These are phyloP conservation scores for Picus viridis DNA, from an alignment of 2,797 vertebrate genomes.

Conservation along the genomic window DNA sequence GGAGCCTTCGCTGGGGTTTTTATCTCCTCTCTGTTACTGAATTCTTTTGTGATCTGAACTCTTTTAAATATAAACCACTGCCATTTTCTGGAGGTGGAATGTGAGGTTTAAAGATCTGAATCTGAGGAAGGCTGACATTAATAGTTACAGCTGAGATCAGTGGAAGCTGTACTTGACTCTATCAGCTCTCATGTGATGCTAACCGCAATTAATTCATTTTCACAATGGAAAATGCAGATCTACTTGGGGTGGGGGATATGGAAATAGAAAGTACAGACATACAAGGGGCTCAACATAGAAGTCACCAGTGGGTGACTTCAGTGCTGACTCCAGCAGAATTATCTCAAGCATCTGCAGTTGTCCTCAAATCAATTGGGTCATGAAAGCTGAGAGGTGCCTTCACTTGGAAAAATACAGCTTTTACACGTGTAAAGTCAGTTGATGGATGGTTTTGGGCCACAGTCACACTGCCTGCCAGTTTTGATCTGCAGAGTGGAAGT, in stretches of 20 bases:
- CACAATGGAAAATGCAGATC: background rate
- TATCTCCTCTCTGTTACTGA: constrained; percentile 10
- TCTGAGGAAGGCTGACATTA: background rate
- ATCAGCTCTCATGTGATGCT: background rate
- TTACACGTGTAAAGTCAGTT: background rate
- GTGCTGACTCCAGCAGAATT: background rate
- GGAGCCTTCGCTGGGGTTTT: background rate
- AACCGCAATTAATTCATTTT: background rate
- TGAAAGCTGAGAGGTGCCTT: background rate
- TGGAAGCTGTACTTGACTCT: background rate
- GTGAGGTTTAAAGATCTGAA: background rate
- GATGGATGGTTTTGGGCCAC: background rate
- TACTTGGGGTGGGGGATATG: background rate
- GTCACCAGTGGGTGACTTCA: background rate
- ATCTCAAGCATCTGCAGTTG: background rate
- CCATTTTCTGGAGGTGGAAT: constrained; percentile 24
- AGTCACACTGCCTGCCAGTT: background rate
- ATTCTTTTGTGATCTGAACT: constrained; percentile 28
- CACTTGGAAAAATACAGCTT: background rate
- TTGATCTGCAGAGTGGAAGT: background rate
- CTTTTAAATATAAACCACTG: constrained; percentile 8
- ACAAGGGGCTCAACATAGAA: background rate
- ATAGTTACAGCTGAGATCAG: background rate
- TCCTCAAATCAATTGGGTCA: background rate
- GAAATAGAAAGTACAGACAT: background rate